A percentile compares a stretch with the other conserved stretches of the same genome.
Conservation (phyloP, 92 coral and sea anemone genomes). For the Umimayanthus chanpuru region DNA sequence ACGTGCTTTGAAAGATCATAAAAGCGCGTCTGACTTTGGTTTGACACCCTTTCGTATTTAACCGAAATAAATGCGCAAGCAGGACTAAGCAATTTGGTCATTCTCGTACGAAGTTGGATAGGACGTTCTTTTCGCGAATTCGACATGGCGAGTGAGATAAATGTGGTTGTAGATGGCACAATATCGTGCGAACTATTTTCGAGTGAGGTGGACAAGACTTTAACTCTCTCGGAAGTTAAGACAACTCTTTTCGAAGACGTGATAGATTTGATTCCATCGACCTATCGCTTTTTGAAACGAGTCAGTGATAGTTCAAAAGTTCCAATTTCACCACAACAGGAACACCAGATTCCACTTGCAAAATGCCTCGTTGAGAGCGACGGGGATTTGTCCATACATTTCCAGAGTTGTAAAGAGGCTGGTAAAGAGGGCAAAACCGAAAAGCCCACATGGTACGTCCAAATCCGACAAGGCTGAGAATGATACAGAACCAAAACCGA, state of each 20-base stretch:
- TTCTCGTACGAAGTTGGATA: too few relatives aligned
- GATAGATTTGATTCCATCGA: background rate
- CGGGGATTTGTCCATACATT: constrained; percentile 33
- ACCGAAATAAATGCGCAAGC: too few relatives aligned
- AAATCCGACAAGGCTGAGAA: background rate
- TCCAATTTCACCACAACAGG: constrained; percentile 41
- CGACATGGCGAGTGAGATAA: too few relatives aligned
- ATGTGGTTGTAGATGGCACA: too few relatives aligned
- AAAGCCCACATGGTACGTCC: background rate
- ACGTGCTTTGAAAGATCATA: too few relatives aligned
- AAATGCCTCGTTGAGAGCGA: constrained; percentile 43
- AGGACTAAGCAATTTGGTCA: too few relatives aligned
- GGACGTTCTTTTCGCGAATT: too few relatives aligned
- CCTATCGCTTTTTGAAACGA: constrained; percentile 38
- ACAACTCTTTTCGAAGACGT: constrained; percentile 43
- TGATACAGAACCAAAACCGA: constrained; percentile 8
- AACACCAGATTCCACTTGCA: constrained; percentile 15
- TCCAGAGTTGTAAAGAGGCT: constrained; percentile 28
- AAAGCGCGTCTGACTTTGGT: too few relatives aligned
- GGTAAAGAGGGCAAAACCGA: constrained; percentile 28
- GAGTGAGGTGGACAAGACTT: background rate
- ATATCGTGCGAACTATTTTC: background rate
- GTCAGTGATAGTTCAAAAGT: constrained; percentile 39
- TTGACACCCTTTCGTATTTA: too few relatives aligned
- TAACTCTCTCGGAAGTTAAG: constrained; percentile 16